Conservation (phyloP, 2,888 invertebrate species). For the Margaritifera margaritifera region DNA sequence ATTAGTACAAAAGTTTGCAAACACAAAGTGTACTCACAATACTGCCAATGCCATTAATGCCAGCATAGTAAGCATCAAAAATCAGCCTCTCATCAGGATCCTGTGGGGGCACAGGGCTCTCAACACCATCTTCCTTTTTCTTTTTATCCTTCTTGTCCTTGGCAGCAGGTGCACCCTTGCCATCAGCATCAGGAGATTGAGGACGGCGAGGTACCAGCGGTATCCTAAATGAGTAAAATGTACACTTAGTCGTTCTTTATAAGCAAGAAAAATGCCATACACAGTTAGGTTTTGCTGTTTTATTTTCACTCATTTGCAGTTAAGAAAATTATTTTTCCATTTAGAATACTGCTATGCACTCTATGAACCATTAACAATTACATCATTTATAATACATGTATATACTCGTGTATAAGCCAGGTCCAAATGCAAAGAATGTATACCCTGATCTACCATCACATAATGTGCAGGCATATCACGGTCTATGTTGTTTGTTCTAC, state of each 20-base stretch:
- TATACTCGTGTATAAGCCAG: too few relatives aligned
- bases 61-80: constrained; percentile 62
- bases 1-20: too few relatives aligned
- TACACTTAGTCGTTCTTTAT: background rate
- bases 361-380: too few relatives aligned
- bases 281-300: background rate
- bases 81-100: constrained; percentile 70
- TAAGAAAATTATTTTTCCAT: too few relatives aligned
- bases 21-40: constrained; percentile 57
- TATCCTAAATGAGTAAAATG: constrained; percentile 51
- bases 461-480: too few relatives aligned
- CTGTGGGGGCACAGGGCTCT: constrained; percentile 61
- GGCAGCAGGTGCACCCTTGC: constrained; percentile 55
- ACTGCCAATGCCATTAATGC: constrained; percentile 49
- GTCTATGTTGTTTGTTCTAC: too few relatives aligned
- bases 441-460: too few relatives aligned
- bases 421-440: too few relatives aligned
- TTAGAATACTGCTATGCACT: too few relatives aligned
- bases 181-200: constrained; percentile 63
- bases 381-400: too few relatives aligned
- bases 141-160: constrained; percentile 58
- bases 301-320: too few relatives aligned
- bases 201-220: constrained; percentile 69
- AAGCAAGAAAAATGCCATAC: background rate
- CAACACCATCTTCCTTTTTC: constrained; percentile 57